These are phyloP conservation scores for Aphelenchoides avenae DNA, from an alignment of 1,140 invertebrate genomes.

Conservation along the genomic window DNA sequence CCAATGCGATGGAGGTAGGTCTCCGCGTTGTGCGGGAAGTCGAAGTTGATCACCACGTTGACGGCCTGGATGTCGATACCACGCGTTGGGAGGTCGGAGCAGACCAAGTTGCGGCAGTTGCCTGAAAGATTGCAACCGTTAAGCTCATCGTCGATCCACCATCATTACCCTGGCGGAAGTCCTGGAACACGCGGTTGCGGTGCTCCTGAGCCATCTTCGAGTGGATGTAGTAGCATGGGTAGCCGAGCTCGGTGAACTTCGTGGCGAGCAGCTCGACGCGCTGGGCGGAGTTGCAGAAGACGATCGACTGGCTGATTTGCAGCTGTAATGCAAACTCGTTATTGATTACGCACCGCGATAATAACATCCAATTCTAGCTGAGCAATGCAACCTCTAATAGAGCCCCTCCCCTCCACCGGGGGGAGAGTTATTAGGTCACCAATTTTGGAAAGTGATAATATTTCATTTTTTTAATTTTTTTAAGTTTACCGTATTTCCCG, in stretches of 20 bases:
- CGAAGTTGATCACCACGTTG: slow-evolving; percentile 99
- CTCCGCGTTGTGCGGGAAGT: slow-evolving; percentile 99
- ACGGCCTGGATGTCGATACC: slow-evolving; percentile 99
- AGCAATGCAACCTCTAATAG: too few relatives aligned
- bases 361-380: too few relatives aligned
- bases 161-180: slow-evolving; percentile 85
- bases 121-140: too few relatives aligned
- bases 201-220: slow-evolving; percentile 91
- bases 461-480: too few relatives aligned
- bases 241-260: slow-evolving; percentile 98
- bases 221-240: slow-evolving; percentile 99
- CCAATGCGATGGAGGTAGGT: slow-evolving; percentile 99
- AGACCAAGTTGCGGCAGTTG: slow-evolving; percentile 89
- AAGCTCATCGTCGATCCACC: too few relatives aligned
- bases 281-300: slow-evolving; percentile 99
- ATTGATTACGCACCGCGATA: too few relatives aligned
- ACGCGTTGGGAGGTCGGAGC: slow-evolving; percentile 91
- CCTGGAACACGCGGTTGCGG: slow-evolving; percentile 96
- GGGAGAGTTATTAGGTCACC: too few relatives aligned
- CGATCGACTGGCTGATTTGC: slow-evolving; percentile 99
- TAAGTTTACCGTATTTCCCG: too few relatives aligned
- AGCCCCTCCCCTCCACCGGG: too few relatives aligned
- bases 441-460: too few relatives aligned
- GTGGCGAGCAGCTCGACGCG: slow-evolving; percentile 92
- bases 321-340: slow-evolving; percentile 70